Evolutionary conservation across 2,888 invertebrate species (phyloP), one percentile per base, ranked within the genome.

Genomic region (Rhagonycha fulva): DNA sequence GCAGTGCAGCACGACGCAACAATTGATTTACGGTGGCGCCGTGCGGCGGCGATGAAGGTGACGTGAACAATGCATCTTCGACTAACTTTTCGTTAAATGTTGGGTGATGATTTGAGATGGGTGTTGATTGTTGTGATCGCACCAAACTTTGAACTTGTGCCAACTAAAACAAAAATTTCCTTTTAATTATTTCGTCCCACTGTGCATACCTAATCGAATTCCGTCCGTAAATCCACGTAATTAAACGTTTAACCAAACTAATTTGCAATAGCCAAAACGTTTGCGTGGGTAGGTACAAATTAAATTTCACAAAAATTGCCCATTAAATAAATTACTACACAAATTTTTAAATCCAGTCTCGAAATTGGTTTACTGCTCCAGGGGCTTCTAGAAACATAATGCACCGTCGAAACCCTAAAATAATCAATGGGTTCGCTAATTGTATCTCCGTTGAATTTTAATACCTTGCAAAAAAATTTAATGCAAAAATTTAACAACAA

Each of bases 61-160:
- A 90, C 84, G 91, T 90, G 81, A 92, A 90, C 76, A 92, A 89
- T 72, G 88, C 85, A 77, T 90, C 91, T 81, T 91, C 91, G 78
- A 90, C 87, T 82, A 89, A 83, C 85, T 88, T 88, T 71, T 89
- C 89, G 71, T 88, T 85, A 82, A 88, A 85, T 30, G 86, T 86
- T 79, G 88, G 87, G 77, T 88, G 86, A 78, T 85, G 85, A 81
- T 87, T 81, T 63, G 81, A 78, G 76, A 83, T 83, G 75, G 86
- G 87, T 72, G 84, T 83, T 70, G 74, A 62, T 79, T 82, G 91
- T 88, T 77, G 92, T 89, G 82, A 92, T 89, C 84, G 90, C 82
- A 92, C 92, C 86, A 93, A 87, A 86, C 90, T 91, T 87, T 93
- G 91, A 86, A 91, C 90, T 87, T 91, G 93, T 83, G 93, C 91